These are phyloP conservation scores for Manis crassicaudata DNA, from an alignment of 2,797 vertebrate species.

Conservation along the genomic window DNA sequence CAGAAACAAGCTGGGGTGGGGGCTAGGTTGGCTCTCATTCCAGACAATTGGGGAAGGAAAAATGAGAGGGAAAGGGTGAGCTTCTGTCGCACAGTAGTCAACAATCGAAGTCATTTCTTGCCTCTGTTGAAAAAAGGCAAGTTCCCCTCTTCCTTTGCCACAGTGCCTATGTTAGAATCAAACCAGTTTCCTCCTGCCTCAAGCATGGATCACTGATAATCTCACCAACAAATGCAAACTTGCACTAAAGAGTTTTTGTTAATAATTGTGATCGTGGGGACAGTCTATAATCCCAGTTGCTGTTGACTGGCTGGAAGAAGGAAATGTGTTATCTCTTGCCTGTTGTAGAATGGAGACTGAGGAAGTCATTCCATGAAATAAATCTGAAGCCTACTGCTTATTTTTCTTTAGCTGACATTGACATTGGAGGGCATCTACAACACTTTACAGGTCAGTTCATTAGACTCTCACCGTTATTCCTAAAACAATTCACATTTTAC, in stretches of 20 bases:
- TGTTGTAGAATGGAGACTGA: background rate
- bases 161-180: slow-evolving; percentile 38
- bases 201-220: background rate
- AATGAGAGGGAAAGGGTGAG: background rate
- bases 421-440: background rate
- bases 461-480: background rate
- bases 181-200: slow-evolving; percentile 46
- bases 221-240: background rate
- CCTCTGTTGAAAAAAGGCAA: background rate
- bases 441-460: background rate
- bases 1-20: background rate
- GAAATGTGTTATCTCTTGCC: background rate
- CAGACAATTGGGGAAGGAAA: background rate
- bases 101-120: slow-evolving; percentile 36
- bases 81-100: background rate
- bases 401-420: slow-evolving; percentile 1
- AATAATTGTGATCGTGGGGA: background rate
- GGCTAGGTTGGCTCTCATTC: background rate
- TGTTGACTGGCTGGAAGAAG: background rate
- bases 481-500: background rate
- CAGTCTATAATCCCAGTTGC: background rate
- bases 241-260: background rate
- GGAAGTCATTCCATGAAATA: background rate
- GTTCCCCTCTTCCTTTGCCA: slow-evolving; percentile 33
- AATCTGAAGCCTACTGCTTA: background rate